Percentiles rank a stretch among this genome's conserved stretches.
These are phyloP conservation scores for Oreamnos americanus DNA, from an alignment of 2,113 vertebrate species.

Conservation along the genomic window DNA sequence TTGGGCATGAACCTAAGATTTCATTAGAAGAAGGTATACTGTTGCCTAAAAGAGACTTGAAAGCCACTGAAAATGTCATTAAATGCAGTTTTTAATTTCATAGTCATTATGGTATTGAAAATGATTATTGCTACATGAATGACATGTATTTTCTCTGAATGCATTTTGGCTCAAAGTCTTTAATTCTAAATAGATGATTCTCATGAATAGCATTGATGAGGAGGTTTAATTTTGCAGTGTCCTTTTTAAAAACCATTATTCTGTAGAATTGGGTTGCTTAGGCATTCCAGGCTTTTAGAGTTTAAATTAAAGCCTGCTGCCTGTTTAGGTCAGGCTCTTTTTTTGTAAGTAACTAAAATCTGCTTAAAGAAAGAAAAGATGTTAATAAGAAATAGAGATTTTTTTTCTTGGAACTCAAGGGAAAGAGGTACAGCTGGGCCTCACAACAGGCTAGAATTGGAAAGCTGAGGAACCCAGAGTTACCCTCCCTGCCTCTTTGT, in stretches of 20 bases:
- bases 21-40: conserved; percentile 34
- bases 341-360: conserved; percentile 54
- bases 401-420: conserved; percentile 32
- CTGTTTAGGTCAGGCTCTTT: conserved; percentile 14
- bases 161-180: conserved; percentile 39
- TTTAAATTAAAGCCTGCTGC: conserved; percentile 47
- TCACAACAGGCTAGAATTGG: neutral
- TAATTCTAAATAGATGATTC: conserved; percentile 31
- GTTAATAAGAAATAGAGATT: conserved; percentile 32
- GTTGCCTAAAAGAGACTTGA: conserved; percentile 44
- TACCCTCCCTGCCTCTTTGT: neutral
- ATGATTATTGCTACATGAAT: conserved; percentile 49
- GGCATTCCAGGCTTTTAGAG: conserved; percentile 35
- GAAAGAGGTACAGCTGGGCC: neutral
- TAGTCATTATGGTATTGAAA: conserved; percentile 23
- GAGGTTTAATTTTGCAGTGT: conserved; percentile 43
- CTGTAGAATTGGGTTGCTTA: conserved; percentile 36
- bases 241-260: conserved; percentile 55
- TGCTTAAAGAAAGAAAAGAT: conserved; percentile 41
- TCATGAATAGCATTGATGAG: conserved; percentile 63
- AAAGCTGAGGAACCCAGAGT: conserved; percentile 19
- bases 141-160: conserved; percentile 55
- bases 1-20: conserved; percentile 11
- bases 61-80: conserved; percentile 59
- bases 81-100: conserved; percentile 52